phyloP scores from a whole-genome alignment of 2,797 vertebrate genomes.

The Enteromius argenteus region DNA sequence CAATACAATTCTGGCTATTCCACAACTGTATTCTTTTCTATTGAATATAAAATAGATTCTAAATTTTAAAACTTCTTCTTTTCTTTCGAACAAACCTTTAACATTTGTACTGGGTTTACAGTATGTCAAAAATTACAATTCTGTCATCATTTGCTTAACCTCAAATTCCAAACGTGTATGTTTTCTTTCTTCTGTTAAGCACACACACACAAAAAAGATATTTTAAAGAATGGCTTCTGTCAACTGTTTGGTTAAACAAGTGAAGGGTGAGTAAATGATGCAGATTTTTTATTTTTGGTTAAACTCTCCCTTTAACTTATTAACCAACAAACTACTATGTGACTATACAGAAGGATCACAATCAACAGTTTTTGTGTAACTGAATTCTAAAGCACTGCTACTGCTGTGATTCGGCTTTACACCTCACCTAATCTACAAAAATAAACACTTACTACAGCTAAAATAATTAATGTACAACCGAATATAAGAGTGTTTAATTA shows the following conservation, averaged over 20 bases:
- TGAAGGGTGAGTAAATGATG: background rate
- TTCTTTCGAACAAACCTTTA: background rate
- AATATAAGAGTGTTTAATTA: constrained; percentile 18
- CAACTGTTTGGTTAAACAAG: background rate
- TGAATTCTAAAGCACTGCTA: background rate
- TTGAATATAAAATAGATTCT: too few species aligned
- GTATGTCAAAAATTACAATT: background rate
- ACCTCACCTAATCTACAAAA: constrained; percentile 8
- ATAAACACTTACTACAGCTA: constrained; percentile 21
- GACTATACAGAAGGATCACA: background rate
- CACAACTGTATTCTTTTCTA: background rate
- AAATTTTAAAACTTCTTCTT: too few species aligned
- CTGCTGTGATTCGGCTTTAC: background rate
- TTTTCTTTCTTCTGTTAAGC: background rate
- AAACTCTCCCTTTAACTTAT: background rate
- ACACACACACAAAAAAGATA: background rate
- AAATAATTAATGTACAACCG: constrained; percentile 14
- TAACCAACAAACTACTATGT: background rate
- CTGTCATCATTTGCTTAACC: background rate
- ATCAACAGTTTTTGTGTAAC: background rate
- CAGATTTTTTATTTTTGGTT: background rate
- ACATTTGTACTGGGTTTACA: background rate
- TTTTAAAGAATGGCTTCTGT: background rate
- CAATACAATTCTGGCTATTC: background rate
- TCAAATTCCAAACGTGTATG: background rate